phyloP scores from a whole-genome alignment of 1,140 invertebrate species.

The Aphelinus certus region DNA sequence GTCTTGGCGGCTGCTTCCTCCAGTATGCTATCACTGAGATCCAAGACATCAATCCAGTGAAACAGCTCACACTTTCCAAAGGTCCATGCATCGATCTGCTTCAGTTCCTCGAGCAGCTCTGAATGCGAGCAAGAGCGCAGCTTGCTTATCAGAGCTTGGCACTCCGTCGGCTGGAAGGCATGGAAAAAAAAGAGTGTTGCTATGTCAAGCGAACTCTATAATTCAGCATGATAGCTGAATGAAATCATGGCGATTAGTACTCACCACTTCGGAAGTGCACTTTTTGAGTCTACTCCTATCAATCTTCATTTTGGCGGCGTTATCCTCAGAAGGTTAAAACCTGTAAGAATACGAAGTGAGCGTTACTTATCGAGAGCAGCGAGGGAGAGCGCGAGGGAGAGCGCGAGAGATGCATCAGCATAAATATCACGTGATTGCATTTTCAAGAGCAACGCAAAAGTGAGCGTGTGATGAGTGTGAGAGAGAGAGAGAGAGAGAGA shows the following conservation, averaged over 20 bases:
- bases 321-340: constrained; percentile 29
- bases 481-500: no score
- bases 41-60: constrained; percentile 90
- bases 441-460: neutral
- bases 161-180: constrained; percentile 77
- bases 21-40: constrained; percentile 84
- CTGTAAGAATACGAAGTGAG: constrained; percentile 6
- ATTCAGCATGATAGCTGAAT: neutral
- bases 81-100: constrained; percentile 84
- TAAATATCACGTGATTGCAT: constrained; percentile 10
- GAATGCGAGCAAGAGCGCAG: constrained; percentile 76
- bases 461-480: constrained; percentile 13
- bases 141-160: constrained; percentile 82
- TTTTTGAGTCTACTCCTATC: constrained; percentile 87
- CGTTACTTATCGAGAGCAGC: neutral
- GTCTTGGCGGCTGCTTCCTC: constrained; percentile 77
- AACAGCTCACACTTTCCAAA: constrained; percentile 92
- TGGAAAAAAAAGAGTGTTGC: constrained; percentile 5
- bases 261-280: constrained; percentile 87
- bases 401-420: neutral
- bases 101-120: constrained; percentile 78
- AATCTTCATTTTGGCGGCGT: constrained; percentile 79
- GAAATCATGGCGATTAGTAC: constrained; percentile 43
- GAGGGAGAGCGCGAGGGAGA: neutral
- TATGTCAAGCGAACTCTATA: no score